Conservation (phyloP, 1,140 invertebrate genomes). For the Artemia franciscana region DNA sequence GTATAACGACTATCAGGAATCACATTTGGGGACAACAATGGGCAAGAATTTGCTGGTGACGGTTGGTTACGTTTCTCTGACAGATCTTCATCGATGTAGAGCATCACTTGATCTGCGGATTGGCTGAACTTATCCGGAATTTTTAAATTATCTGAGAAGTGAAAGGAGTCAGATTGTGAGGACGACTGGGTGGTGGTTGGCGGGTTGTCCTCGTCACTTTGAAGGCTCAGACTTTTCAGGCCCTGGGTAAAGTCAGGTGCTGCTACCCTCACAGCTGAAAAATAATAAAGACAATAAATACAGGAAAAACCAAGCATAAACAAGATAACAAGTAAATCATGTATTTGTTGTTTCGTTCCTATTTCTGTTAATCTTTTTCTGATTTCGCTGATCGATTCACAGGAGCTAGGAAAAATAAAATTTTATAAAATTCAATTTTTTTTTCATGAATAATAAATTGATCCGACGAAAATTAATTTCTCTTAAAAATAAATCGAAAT, state of each 20-base stretch:
- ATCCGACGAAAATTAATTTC: too few species aligned
- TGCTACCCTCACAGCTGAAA: neutral
- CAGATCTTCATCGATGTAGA: neutral
- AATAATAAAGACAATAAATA: neutral
- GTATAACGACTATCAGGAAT: constrained; percentile 1
- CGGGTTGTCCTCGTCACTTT: neutral
- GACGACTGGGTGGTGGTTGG: neutral
- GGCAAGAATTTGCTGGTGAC: neutral
- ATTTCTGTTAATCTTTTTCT: too few species aligned
- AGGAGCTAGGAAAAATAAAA: too few species aligned
- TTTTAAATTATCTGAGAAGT: neutral
- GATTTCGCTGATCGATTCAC: too few species aligned
- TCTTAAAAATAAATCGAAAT: too few species aligned
- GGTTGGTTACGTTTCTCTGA: neutral
- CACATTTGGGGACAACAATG: neutral
- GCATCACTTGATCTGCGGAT: neutral
- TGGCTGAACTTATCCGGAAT: neutral
- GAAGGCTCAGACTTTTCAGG: neutral
- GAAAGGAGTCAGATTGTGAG: neutral
- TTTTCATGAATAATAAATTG: too few species aligned
- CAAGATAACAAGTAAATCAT: too few species aligned
- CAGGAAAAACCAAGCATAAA: neutral
- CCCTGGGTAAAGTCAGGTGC: neutral
- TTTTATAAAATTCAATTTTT: too few species aligned
- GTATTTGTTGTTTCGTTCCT: too few species aligned